Conservation (phyloP, 2,888 invertebrate genomes). For the Polydrusus cervinus region DNA sequence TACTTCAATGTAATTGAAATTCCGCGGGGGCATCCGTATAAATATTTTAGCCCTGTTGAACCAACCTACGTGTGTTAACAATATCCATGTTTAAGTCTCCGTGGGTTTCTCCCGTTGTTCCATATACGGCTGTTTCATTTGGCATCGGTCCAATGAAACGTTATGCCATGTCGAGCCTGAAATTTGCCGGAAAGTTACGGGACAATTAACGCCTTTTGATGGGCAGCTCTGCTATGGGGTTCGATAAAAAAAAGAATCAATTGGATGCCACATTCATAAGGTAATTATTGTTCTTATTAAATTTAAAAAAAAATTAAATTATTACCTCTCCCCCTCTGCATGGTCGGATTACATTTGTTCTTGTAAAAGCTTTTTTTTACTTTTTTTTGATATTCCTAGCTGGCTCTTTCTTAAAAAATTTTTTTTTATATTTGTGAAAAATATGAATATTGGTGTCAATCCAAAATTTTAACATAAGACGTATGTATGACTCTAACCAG, state of each 20-base stretch:
- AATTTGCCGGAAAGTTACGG: constrained; percentile 13
- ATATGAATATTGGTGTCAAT: no score
- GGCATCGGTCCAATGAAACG: constrained; percentile 23
- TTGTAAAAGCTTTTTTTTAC: no score
- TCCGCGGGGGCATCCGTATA: not conserved
- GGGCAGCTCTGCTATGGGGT: not conserved
- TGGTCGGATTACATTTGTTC: no score
- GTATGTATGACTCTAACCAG: no score
- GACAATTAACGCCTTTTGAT: constrained; percentile 15
- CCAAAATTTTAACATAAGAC: no score
- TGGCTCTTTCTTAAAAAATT: no score
- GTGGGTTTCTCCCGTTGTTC: constrained; percentile 20
- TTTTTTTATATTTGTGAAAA: no score
- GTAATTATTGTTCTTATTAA: no score
- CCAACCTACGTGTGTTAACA: constrained; percentile 21
- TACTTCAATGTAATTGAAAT: not conserved
- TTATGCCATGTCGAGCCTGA: constrained; percentile 10
- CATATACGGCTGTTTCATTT: constrained; percentile 13
- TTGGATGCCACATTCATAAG: no score
- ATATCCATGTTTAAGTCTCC: constrained; percentile 12
- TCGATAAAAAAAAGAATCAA: not conserved
- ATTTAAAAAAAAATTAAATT: no score
- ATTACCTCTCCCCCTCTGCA: no score
- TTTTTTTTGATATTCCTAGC: no score
- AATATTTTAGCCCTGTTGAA: constrained; percentile 26